Evolutionary conservation across 2,888 invertebrate genomes (phyloP).

Genomic region (Sussaba pulchella): DNA sequence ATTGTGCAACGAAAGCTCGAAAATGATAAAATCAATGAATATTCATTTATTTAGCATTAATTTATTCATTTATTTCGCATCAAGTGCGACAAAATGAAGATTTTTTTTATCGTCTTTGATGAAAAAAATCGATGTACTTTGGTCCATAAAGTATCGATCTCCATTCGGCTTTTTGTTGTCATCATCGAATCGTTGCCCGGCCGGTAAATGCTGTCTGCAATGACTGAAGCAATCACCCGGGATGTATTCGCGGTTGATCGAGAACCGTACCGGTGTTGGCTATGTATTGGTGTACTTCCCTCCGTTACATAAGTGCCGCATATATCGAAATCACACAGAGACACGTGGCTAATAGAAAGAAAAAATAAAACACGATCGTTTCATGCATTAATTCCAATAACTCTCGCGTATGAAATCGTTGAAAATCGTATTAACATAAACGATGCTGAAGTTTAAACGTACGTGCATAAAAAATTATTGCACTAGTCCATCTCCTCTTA

Average conservation of each 20-base stretch:
- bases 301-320: background rate
- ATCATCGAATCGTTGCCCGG: constrained; percentile 35
- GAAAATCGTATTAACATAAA: background rate
- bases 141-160: constrained; percentile 36
- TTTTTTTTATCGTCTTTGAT: constrained; percentile 22
- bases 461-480: background rate
- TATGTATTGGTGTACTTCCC: background rate
- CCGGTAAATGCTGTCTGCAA: constrained; percentile 14
- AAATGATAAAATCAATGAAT: background rate
- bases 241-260: constrained; percentile 34
- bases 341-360: background rate
- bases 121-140: constrained; percentile 3
- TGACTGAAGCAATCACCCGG: constrained; percentile 31
- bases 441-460: constrained; percentile 15
- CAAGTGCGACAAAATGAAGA: constrained; percentile 1
- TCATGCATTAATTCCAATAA: constrained; percentile 6
- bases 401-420: background rate
- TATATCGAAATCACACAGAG: background rate
- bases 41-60: too few relatives aligned
- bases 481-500: too few relatives aligned
- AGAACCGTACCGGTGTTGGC: background rate
- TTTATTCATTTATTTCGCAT: background rate
- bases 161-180: constrained; percentile 21
- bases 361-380: constrained; percentile 19
- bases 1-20: background rate